Conservation (phyloP, 2,113 vertebrate species). For the Cottus gobio region DNA sequence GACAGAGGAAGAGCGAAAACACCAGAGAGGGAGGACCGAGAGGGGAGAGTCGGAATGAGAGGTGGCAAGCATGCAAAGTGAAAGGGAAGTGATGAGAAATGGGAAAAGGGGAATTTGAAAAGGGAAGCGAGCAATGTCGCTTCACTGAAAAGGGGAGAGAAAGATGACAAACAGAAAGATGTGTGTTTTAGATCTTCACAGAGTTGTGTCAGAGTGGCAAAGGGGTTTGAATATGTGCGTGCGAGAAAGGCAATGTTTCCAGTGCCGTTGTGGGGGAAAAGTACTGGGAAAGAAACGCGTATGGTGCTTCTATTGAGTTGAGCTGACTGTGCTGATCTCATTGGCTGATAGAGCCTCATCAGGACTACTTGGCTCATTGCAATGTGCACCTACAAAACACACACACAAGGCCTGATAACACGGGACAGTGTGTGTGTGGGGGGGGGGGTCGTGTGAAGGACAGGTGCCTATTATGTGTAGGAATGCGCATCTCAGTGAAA, state of each 20-base stretch:
- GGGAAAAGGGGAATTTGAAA: conserved; percentile 57
- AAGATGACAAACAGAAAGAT: conserved; percentile 7
- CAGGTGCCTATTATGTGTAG: conserved; percentile 67
- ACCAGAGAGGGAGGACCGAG: conserved; percentile 29
- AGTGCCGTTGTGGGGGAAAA: conserved; percentile 32
- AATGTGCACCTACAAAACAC: conserved; percentile 59
- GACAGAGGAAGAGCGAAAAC: conserved; percentile 56
- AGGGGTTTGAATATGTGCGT: conserved; percentile 1
- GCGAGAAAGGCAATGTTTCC: conserved; percentile 20
- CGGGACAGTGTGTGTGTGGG: conserved; percentile 11
- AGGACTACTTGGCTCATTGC: conserved; percentile 58
- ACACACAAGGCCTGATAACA: conserved; percentile 58
- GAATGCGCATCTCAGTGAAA: conserved; percentile 67
- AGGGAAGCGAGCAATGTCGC: conserved; percentile 33
- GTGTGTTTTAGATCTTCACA: not conserved
- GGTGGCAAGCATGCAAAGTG: conserved; percentile 42
- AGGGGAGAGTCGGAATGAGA: conserved; percentile 21
- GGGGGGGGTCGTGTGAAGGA: conserved; percentile 70
- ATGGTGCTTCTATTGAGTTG: conserved; percentile 49
- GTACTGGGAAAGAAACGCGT: conserved; percentile 31
- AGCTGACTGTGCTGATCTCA: conserved; percentile 75
- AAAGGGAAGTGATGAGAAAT: conserved; percentile 48
- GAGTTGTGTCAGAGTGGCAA: not conserved
- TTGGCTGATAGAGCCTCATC: conserved; percentile 62
- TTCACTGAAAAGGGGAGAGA: conserved; percentile 29